phyloP scores from a whole-genome alignment of 2,113 vertebrate genomes.

The Upupa epops region DNA sequence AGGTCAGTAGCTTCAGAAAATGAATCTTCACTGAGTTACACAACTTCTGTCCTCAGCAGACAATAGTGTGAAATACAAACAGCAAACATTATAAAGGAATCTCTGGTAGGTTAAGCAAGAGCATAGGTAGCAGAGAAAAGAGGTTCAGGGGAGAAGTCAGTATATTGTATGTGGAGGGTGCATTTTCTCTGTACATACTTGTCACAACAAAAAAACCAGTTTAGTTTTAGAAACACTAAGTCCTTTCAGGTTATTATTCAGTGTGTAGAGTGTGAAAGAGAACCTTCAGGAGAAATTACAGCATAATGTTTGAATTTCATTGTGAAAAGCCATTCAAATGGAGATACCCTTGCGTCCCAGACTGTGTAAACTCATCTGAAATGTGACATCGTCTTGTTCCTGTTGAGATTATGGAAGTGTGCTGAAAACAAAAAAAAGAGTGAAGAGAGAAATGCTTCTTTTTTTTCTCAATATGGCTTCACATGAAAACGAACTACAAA shows the following conservation, averaged over 20 bases:
- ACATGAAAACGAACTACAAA: conserved; percentile 36
- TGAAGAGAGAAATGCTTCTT: not conserved
- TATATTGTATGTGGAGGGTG: not conserved
- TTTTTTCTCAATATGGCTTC: not conserved
- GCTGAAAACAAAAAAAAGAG: not conserved
- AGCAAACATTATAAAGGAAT: not conserved
- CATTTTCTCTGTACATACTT: not conserved
- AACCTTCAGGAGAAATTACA: conserved; percentile 15
- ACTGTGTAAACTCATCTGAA: conserved; percentile 19
- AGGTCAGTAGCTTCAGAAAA: conserved; percentile 1
- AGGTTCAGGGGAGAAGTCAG: not conserved
- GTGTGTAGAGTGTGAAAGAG: not conserved
- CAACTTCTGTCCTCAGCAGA: not conserved
- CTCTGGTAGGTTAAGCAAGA: not conserved
- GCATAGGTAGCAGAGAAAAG: not conserved
- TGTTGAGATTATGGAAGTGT: not conserved
- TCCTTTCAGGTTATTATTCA: not conserved
- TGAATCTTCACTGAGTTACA: not conserved
- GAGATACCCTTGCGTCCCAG: conserved; percentile 18
- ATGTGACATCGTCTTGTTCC: not conserved
- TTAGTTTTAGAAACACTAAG: not conserved
- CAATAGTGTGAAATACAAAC: not conserved
- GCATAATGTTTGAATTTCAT: not conserved
- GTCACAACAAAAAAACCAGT: not conserved
- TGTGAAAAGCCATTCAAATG: conserved; percentile 37